Conservation (phyloP, 2,888 invertebrate species). For the Epirrhoe tristata region DNA sequence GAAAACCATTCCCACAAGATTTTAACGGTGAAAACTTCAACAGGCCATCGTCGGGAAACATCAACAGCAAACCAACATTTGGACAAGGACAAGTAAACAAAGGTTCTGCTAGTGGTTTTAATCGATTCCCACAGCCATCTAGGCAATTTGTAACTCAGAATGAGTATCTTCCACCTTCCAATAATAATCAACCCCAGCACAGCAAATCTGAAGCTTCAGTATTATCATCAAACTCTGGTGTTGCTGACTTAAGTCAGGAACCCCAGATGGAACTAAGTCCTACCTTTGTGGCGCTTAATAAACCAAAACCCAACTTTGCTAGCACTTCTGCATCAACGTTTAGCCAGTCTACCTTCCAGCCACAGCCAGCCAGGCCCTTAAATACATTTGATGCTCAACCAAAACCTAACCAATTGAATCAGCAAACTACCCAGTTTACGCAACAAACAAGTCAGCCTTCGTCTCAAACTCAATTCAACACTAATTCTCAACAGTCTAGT, state of each 20-base stretch:
- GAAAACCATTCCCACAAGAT: slow-evolving; percentile 24
- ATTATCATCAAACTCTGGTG: slow-evolving; percentile 1
- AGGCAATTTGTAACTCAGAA: slow-evolving; percentile 47
- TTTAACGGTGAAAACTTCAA: slow-evolving; percentile 27
- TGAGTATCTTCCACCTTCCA: slow-evolving; percentile 57
- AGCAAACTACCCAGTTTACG: slow-evolving; percentile 18
- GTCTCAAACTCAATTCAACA: slow-evolving; percentile 20
- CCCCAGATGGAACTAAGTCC: slow-evolving; percentile 17
- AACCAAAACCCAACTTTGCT: slow-evolving; percentile 25
- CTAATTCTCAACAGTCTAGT: slow-evolving; percentile 18
- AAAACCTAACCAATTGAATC: slow-evolving; percentile 38
- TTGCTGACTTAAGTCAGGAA: slow-evolving; percentile 1
- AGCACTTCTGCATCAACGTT: slow-evolving; percentile 30
- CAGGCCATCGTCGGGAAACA: slow-evolving; percentile 19
- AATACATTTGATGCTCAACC: slow-evolving; percentile 32
- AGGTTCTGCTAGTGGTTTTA: slow-evolving; percentile 17
- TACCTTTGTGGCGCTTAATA: slow-evolving; percentile 9
- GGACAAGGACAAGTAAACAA: slow-evolving; percentile 21
- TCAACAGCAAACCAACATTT: slow-evolving; percentile 9
- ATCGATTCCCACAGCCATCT: slow-evolving; percentile 20
- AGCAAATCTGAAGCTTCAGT: slow-evolving; percentile 20
- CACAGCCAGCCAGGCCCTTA: slow-evolving; percentile 23
- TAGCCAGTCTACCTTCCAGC: slow-evolving; percentile 5
- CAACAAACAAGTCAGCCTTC: slow-evolving; percentile 38
- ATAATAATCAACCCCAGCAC: slow-evolving; percentile 34